Conservation (phyloP, 2,797 vertebrate species). For the Gastrophryne carolinensis region DNA sequence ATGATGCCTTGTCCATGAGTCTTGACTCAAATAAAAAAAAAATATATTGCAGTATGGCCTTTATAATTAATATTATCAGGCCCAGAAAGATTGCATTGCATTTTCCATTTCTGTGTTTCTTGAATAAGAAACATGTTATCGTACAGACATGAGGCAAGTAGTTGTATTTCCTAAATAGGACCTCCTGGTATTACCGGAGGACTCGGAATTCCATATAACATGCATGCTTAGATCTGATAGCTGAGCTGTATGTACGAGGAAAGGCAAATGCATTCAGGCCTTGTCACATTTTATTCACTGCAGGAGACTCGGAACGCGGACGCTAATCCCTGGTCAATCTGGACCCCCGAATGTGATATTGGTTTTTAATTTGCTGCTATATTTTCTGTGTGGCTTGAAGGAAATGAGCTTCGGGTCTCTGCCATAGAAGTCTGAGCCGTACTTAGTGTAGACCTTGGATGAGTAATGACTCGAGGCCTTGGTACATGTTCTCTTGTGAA, state of each 20-base stretch:
- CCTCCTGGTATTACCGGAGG: not conserved
- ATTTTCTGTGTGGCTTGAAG: conserved; percentile 17
- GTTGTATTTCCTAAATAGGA: not conserved
- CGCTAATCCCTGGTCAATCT: conserved; percentile 16
- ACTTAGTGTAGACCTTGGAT: not conserved
- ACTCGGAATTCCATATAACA: not conserved
- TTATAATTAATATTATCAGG: not conserved
- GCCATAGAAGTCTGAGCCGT: not conserved
- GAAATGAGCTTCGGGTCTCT: conserved; percentile 8
- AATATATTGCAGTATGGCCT: no score
- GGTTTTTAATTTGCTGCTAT: conserved; percentile 34
- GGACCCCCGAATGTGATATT: conserved; percentile 21
- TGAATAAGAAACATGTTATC: conserved; percentile 8
- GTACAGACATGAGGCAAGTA: not conserved
- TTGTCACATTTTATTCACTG: conserved; percentile 31
- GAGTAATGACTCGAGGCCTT: conserved; percentile 18
- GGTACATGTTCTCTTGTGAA: conserved; percentile 7
- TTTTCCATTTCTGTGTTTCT: not conserved
- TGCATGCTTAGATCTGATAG: not conserved
- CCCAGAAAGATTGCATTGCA: not conserved
- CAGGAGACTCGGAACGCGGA: not conserved
- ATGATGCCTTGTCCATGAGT: no score
- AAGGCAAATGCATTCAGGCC: not conserved
- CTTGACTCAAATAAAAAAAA: no score
- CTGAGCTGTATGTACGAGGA: not conserved